Conservation (phyloP, 2,888 invertebrate species). For the Sturmia bella region DNA sequence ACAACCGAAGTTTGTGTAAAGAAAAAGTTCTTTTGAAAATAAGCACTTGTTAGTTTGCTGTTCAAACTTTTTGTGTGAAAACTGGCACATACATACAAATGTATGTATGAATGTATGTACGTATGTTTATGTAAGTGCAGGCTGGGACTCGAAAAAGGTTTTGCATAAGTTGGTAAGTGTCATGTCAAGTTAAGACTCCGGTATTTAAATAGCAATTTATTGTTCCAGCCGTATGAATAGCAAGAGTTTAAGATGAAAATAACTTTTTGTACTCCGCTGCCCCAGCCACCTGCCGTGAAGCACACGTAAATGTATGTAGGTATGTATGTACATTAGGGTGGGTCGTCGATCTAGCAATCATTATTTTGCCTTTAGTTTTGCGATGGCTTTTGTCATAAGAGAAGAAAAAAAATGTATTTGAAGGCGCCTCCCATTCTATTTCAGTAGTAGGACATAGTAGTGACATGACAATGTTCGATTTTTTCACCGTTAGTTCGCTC, state of each 20-base stretch:
- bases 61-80: slow-evolving; percentile 54
- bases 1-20: slow-evolving; percentile 58
- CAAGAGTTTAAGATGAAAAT: slow-evolving; percentile 35
- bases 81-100: slow-evolving; percentile 20
- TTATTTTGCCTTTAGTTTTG: no score
- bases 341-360: no score
- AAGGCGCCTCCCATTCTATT: no score
- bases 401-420: no score
- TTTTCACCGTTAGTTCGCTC: no score
- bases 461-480: no score
- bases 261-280: neutral
- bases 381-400: no score
- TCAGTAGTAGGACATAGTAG: no score
- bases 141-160: slow-evolving; percentile 42
- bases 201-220: slow-evolving; percentile 73
- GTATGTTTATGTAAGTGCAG: no score
- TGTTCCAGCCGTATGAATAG: slow-evolving; percentile 47
- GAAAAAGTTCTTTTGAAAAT: slow-evolving; percentile 72
- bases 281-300: neutral
- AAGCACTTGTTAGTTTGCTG: slow-evolving; percentile 71
- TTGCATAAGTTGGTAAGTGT: slow-evolving; percentile 67
- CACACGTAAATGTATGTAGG: no score
- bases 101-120: neutral
- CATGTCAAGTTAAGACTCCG: slow-evolving; percentile 67
- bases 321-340: no score